Base-by-base conservation (phyloP, 2,113 vertebrate genomes). In the Epinephelus cyanopodus region DNA sequence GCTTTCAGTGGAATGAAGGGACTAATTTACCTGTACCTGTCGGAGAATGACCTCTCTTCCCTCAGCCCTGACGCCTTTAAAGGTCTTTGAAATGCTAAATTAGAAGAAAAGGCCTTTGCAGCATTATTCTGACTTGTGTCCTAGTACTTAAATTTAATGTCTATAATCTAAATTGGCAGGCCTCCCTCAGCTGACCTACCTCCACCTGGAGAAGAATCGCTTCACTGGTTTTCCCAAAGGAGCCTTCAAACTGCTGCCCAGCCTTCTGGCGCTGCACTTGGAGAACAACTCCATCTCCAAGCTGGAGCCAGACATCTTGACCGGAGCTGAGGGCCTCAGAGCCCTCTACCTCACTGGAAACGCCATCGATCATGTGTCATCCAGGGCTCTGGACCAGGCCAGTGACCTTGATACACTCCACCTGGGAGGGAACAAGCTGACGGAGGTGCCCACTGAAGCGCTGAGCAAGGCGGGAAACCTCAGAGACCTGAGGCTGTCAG, bases 1-100 rank as follows among this genome's bases (percentile, higher is more conserved):
- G 97, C 97, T 0, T 95, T 99, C 84, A 90, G 1, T 0, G 96
- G 97, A 2, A 95, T 99, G 96, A 94, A 92, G 68, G 93, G 92
- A 37, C 92, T 99, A 15, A 79, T 98, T 39, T 99, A 99, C 89
- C 96, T 99, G 60, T 99, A 99, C 94, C 96, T 99, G 58, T 96
- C 97, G 0, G n/a, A 97, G 90, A 99, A 99, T 75, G 90, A 68
- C 65, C 95, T 99, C 54, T 94, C 95, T 0, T 92, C 92, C 2
- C 90, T 99, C 87, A 94, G 68, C 0, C 92, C 96, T 0, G 82
- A 94, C 0, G 94, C 95, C 76, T 97, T 99, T 0, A 89, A 96
- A 76, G 97, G 97, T n/a, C 82, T 84, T 42, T 56, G 4, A 62
- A 37, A 66, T 13, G 4, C 10, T 37, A 7, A 9, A 37, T 53